Percentiles rank a stretch among this genome's conserved stretches.
phyloP scores from a whole-genome alignment of 2,113 vertebrate species.

The Neodon shergylaensis region DNA sequence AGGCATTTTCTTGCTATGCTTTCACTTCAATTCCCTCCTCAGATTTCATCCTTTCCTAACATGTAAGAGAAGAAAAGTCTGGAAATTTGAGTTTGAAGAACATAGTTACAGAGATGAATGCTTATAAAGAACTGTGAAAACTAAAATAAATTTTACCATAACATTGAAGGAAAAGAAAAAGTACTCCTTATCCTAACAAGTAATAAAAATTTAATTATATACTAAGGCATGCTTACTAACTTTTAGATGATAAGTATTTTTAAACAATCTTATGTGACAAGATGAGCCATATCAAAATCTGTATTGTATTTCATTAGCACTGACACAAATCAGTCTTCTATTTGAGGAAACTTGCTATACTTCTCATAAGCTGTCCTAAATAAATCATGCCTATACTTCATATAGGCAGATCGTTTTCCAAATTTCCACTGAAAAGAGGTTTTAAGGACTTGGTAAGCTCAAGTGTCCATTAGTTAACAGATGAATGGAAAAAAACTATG shows the following conservation, averaged over 20 bases:
- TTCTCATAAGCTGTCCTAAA: constrained; percentile 25
- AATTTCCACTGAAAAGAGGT: not conserved
- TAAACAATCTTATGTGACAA: constrained; percentile 34
- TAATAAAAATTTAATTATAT: constrained; percentile 26
- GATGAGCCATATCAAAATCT: constrained; percentile 3
- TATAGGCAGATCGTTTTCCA: not conserved
- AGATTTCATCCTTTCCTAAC: constrained; percentile 16
- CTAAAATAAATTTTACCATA: constrained; percentile 17
- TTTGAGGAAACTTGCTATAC: not conserved
- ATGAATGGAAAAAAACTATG: not conserved
- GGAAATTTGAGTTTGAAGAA: not conserved
- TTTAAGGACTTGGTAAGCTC: not conserved
- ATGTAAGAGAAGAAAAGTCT: not conserved
- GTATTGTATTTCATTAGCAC: not conserved
- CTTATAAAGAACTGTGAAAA: constrained; percentile 6
- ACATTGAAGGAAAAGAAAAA: not conserved
- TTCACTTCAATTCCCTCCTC: not conserved
- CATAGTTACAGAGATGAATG: constrained; percentile 18
- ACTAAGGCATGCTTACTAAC: constrained; percentile 14
- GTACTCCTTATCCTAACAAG: not conserved
- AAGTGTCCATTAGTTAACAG: not conserved
- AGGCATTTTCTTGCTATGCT: not conserved
- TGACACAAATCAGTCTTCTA: constrained; percentile 23
- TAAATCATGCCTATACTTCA: not conserved
- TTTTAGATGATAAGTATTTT: constrained; percentile 44